Evolutionary conservation across 2,113 vertebrate species (phyloP).

Genomic region (Daphoenositta chrysoptera): DNA sequence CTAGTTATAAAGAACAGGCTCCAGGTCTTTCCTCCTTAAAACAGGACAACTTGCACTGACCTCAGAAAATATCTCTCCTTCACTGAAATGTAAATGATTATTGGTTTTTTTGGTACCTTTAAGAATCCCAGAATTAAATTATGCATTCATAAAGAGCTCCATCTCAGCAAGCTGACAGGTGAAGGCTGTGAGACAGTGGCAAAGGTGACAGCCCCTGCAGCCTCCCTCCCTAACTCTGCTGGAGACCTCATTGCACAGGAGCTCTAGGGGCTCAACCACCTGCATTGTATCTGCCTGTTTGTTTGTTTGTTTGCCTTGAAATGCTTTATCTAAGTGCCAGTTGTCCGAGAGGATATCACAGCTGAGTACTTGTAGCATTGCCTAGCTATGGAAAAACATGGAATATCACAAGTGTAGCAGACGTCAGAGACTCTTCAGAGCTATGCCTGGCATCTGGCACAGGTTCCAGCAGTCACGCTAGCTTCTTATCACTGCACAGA

Average conservation of each 20-base stretch:
- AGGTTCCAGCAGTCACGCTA: not conserved
- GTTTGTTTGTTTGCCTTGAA: not conserved
- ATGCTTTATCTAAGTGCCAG: not conserved
- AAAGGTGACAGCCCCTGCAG: not conserved
- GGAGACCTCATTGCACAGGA: not conserved
- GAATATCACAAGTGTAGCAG: not conserved
- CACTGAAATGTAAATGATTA: not conserved
- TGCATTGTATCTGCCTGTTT: not conserved
- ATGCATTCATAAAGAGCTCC: not conserved
- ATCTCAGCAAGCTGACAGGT: not conserved
- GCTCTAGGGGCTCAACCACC: not conserved
- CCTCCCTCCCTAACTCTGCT: not conserved
- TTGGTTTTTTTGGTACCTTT: not conserved
- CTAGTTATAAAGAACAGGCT: not conserved
- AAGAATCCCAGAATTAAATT: not conserved
- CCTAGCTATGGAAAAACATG: not conserved
- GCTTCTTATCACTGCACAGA: not conserved
- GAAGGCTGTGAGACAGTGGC: not conserved
- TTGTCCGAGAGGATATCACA: not conserved
- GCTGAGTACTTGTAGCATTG: not conserved
- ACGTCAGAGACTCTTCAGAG: not conserved
- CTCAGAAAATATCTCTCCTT: not conserved
- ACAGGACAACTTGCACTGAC: not conserved
- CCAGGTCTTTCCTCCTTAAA: not conserved
- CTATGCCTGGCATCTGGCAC: constrained; percentile 13